Percentiles rank a stretch among this genome's conserved stretches.
phyloP scores from a whole-genome alignment of 1,140 invertebrate species.

The Zaprionus ghesquierei region DNA sequence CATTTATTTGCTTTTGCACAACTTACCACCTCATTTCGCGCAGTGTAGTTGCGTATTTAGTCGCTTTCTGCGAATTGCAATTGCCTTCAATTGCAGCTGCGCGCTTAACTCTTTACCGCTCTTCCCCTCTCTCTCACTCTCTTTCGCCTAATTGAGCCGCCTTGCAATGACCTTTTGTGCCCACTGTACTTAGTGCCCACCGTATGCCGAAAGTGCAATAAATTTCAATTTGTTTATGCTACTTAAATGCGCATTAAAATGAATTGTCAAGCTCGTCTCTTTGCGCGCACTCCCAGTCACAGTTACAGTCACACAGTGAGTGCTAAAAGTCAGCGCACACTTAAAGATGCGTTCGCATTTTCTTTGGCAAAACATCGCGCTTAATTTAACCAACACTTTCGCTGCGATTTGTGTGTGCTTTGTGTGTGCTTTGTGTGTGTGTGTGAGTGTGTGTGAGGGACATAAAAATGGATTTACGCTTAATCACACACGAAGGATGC shows the following conservation, averaged over 20 bases:
- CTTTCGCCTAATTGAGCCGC: conserved; percentile 46
- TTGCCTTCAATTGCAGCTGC: conserved; percentile 45
- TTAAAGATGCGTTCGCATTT: conserved; percentile 5
- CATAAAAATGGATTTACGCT: conserved; percentile 65
- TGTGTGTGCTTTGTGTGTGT: neutral
- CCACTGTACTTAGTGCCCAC: neutral
- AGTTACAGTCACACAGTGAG: no score
- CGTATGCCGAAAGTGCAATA: conserved; percentile 43
- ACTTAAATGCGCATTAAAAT: conserved; percentile 65
- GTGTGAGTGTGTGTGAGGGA: conserved; percentile 18
- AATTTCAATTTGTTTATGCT: conserved; percentile 69
- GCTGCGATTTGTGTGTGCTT: neutral
- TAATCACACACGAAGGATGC: conserved; percentile 73
- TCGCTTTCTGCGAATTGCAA: conserved; percentile 20
- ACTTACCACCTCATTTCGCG: neutral
- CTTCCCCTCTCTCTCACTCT: neutral
- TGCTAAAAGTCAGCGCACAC: conserved; percentile 8
- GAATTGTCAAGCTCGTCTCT: conserved; percentile 32
- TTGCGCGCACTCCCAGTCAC: no score
- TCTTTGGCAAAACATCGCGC: conserved; percentile 29
- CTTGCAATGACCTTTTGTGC: conserved; percentile 29
- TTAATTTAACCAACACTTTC: conserved; percentile 43
- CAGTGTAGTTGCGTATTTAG: neutral
- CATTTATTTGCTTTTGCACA: neutral
- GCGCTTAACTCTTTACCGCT: conserved; percentile 38